A percentile compares a stretch with the other conserved stretches of the same genome.
Conservation (phyloP, 2,797 vertebrate species). For the Microhierax caerulescens region DNA sequence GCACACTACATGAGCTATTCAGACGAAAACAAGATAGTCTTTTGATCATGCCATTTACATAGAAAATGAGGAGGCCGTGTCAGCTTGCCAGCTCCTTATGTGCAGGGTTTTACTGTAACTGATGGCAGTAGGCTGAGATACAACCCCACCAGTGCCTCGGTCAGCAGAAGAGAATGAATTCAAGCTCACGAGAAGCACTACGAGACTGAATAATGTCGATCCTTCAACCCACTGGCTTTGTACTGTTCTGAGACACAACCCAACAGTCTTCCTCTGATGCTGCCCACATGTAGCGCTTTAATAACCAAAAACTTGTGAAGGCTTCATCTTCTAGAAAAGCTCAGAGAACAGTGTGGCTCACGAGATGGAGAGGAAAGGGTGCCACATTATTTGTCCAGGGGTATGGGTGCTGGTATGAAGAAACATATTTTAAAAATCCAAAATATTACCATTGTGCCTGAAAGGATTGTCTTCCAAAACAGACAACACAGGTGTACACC, state of each 20-base stretch:
- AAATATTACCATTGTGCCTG: background rate
- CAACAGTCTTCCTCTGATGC: no score
- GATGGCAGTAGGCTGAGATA: background rate
- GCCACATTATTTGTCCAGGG: background rate
- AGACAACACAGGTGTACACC: background rate
- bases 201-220: accelerated
- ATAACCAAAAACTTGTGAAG: background rate
- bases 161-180: background rate
- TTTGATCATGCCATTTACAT: background rate
- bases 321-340: background rate
- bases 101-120: background rate
- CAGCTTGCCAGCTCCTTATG: background rate
- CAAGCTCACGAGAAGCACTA: background rate
- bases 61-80: background rate
- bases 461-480: background rate
- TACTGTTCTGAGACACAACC: background rate
- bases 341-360: background rate
- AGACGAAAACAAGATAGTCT: background rate
- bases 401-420: background rate
- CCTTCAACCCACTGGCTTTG: background rate
- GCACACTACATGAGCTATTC: background rate
- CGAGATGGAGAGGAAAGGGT: background rate
- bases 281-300: background rate
- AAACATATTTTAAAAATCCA: background rate
- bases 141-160: background rate